Conservation (phyloP, 2,113 vertebrate genomes). For the Myrmecobius fasciatus region DNA sequence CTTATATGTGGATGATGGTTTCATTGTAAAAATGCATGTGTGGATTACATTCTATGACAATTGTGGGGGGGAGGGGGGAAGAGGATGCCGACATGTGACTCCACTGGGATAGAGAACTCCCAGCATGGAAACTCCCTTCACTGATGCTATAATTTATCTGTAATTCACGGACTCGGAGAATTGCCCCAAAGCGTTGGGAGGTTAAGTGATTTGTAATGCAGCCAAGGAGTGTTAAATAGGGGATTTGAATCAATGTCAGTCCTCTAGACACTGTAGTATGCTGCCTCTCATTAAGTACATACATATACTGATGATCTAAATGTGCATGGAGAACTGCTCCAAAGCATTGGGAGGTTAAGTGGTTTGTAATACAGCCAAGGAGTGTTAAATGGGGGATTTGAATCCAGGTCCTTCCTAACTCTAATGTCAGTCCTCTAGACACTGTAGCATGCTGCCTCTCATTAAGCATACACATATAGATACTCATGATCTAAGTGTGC, state of each 20-base stretch:
- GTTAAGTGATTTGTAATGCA: neutral
- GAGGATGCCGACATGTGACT: neutral
- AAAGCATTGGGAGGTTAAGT: neutral
- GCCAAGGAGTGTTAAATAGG: neutral
- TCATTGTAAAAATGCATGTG: slow-evolving; percentile 28
- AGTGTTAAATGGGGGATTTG: neutral
- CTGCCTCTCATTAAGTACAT: neutral
- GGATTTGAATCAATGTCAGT: neutral
- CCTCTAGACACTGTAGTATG: neutral
- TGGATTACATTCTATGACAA: slow-evolving; percentile 31
- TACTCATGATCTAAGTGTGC: neutral
- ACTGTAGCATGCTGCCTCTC: neutral
- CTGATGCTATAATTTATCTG: neutral
- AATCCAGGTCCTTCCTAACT: neutral
- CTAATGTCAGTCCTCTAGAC: neutral
- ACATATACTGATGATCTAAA: neutral
- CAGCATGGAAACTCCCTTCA: neutral
- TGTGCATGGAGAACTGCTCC: no score
- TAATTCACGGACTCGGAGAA: neutral
- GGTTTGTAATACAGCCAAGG: neutral
- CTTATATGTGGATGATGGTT: neutral
- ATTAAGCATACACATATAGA: neutral
- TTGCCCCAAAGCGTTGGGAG: neutral
- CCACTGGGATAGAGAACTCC: neutral
- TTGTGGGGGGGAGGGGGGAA: neutral